These are phyloP conservation scores for Tetragonisca angustula DNA, from an alignment of 2,888 invertebrate species.

Conservation along the genomic window DNA sequence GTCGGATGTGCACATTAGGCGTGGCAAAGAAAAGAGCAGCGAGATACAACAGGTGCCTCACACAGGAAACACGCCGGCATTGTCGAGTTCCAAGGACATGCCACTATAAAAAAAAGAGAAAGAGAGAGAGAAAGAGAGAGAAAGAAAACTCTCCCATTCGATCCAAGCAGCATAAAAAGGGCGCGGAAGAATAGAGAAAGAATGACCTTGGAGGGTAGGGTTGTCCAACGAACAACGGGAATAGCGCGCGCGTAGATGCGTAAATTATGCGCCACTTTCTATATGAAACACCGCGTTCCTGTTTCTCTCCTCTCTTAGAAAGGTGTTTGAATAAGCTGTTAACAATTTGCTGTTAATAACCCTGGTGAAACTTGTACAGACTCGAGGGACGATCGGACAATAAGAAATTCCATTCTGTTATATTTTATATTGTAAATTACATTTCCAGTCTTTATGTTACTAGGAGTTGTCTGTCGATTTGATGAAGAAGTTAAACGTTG, in stretches of 20 bases:
- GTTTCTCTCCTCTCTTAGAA: background rate
- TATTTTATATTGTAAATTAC: background rate
- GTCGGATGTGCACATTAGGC: constrained; percentile 57
- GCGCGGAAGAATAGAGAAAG: constrained; percentile 36
- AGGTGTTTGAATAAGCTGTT: background rate
- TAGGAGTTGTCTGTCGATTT: too few species aligned
- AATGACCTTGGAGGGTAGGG: constrained; percentile 60
- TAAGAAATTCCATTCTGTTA: background rate
- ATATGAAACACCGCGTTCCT: constrained; percentile 1
- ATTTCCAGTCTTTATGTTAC: background rate
- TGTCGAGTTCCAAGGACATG: constrained; percentile 70
- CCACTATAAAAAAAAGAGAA: constrained; percentile 56
- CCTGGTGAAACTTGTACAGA: background rate
- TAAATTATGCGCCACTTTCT: constrained; percentile 59
- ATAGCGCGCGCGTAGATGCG: constrained; percentile 51
- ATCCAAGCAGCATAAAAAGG: constrained; percentile 51
- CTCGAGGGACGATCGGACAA: background rate
- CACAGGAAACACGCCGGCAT: constrained; percentile 69
- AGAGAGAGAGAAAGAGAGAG: too few species aligned
- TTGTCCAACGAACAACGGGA: constrained; percentile 58
- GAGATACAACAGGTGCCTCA: constrained; percentile 70
- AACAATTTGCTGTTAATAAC: constrained; percentile 4
- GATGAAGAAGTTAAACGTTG: background rate
- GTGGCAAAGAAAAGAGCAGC: constrained; percentile 50
- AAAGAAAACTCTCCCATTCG: constrained; percentile 56